phyloP scores from a whole-genome alignment of 53 echinoderm and acorn worm species.

The Mesocentrotus franciscanus region DNA sequence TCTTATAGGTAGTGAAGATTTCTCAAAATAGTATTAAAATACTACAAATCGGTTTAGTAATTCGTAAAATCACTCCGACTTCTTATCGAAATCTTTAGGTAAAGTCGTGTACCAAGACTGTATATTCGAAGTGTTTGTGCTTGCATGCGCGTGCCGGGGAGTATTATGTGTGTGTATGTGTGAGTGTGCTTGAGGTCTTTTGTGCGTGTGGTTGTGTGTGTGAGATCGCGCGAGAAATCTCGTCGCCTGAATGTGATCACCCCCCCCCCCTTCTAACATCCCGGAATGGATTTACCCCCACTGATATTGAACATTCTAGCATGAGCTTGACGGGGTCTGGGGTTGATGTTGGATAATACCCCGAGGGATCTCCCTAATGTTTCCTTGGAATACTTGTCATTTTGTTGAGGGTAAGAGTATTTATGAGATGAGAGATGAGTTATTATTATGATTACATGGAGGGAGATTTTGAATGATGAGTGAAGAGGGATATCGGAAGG shows the following conservation, averaged over 20 bases:
- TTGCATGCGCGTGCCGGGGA: too few relatives aligned
- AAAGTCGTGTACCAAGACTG: too few relatives aligned
- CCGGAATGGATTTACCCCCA: too few relatives aligned
- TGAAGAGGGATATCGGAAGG: neutral
- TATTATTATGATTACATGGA: neutral
- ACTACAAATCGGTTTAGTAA: too few relatives aligned
- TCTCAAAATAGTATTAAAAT: too few relatives aligned
- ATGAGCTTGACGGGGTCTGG: neutral
- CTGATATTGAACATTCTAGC: neutral
- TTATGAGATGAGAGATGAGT: slow-evolving; percentile 13
- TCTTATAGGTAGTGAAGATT: too few relatives aligned
- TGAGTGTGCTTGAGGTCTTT: neutral
- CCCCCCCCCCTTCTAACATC: too few relatives aligned
- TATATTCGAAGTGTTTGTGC: neutral
- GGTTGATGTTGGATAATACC: slow-evolving; percentile 27
- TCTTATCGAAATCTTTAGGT: too few relatives aligned
- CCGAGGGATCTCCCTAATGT: slow-evolving; percentile 12
- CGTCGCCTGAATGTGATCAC: too few relatives aligned
- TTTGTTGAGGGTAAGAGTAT: neutral
- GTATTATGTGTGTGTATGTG: neutral
- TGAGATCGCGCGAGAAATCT: neutral
- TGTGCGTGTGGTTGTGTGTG: neutral
- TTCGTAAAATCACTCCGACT: too few relatives aligned
- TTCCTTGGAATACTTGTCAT: slow-evolving; percentile 33
- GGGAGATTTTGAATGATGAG: slow-evolving; percentile 17